Evolutionary conservation across 2,888 invertebrate species (phyloP), one percentile per base, ranked within the genome.

Genomic region (Zygothrica quintamaculata): DNA sequence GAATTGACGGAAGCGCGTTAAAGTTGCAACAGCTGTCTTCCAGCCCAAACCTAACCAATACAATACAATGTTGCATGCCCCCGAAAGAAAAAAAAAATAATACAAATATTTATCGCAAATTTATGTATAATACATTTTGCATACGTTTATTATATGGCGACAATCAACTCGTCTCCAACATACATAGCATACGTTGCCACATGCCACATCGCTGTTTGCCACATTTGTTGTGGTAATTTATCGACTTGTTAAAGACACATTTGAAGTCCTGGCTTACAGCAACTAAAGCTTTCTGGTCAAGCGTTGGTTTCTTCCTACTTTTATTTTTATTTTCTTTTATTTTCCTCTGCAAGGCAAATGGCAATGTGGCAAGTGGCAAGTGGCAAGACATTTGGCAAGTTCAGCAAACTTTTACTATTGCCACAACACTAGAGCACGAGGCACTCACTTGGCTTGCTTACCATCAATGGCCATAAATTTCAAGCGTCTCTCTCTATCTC

Each of bases 1-100:
- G 65, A 76, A 74, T 79, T 82, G 81, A 79, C 79, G 82, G 84
- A 82, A 82, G 71, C 78, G 68, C 65, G 77, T 74, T 79, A 79
- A 73, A 79, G 47, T 84, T 82, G 78, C 78, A 78, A 55, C 56
- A 69, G 52, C 51, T 43, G 53, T 43, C 18, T n/a, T 42, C 43
- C 51, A 43, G 26, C n/a, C n/a, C n/a, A n/a, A n/a, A n/a, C n/a
- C n/a, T n/a, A n/a, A n/a, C n/a, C n/a, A n/a, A n/a, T n/a, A n/a
- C n/a, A n/a, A n/a, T n/a, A n/a, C n/a, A n/a, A 37, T 48, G 72
- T 58, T 55, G 65, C 57, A 61, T 39, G 52, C n/a, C 18, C 36
- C 42, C 48, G 55, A 64, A 58, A 59, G 18, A n/a, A 40, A 43
- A 51, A 42, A 44, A 40, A 50, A 58, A 51, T 29, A 62, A 56